phyloP scores from a whole-genome alignment of 2,888 invertebrate genomes.

The Acanthoscelides obtectus region DNA sequence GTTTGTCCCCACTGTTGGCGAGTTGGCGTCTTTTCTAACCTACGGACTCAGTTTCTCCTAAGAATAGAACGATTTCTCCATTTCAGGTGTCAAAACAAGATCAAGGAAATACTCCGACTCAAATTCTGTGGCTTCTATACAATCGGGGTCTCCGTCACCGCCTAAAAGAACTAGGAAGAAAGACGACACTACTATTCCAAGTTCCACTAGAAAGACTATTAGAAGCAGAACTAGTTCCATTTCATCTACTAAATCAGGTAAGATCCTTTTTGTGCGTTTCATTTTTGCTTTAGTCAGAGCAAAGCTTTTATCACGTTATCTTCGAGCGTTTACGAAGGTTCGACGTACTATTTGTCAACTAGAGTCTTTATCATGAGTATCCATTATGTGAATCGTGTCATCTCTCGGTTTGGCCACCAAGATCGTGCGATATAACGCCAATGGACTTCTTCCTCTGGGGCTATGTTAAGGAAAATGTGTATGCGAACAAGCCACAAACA shows the following conservation, averaged over 20 bases:
- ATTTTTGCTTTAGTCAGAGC: background rate
- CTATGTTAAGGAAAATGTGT: too few species aligned
- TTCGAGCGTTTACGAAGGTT: too few species aligned
- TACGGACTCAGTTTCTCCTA: too few species aligned
- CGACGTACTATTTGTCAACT: too few species aligned
- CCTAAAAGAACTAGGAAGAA: slow-evolving; percentile 18
- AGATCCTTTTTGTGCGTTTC: too few species aligned
- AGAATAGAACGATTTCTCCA: background rate
- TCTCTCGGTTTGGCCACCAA: too few species aligned
- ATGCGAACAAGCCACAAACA: too few species aligned
- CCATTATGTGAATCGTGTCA: too few species aligned
- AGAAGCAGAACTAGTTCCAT: slow-evolving; percentile 22
- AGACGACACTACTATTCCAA: background rate
- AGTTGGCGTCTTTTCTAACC: too few species aligned
- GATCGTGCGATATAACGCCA: too few species aligned
- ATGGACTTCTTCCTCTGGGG: too few species aligned
- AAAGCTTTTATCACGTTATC: background rate
- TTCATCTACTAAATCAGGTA: slow-evolving; percentile 25
- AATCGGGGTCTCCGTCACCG: slow-evolving; percentile 19
- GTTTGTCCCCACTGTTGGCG: too few species aligned
- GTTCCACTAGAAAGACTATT: slow-evolving; percentile 4
- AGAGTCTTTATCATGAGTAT: background rate
- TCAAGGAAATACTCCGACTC: slow-evolving; percentile 24
- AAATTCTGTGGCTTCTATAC: slow-evolving; percentile 22
- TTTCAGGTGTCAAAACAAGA: slow-evolving; percentile 21